Conservation (phyloP, 2,888 invertebrate genomes). For the Callosobruchus maculatus region DNA sequence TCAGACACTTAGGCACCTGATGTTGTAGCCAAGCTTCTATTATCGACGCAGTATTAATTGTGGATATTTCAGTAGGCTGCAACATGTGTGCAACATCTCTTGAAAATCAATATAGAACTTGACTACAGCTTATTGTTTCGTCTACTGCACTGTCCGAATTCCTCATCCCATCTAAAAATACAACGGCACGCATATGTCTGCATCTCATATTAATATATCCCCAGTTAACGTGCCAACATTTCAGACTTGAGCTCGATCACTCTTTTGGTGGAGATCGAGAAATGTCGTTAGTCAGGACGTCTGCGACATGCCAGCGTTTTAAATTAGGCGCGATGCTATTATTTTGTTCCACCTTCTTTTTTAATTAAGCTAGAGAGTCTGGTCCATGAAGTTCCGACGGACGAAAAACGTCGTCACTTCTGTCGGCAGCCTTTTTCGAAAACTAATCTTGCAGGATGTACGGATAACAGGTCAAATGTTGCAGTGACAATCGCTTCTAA, state of each 20-base stretch:
- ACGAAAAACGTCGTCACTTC: not conserved
- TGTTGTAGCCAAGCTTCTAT: too few species aligned
- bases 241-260: slow-evolving; percentile 29
- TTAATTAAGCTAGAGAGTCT: not conserved
- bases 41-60: too few species aligned
- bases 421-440: not conserved
- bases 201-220: slow-evolving; percentile 35
- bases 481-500: not conserved
- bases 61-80: too few species aligned
- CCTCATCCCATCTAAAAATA: not conserved
- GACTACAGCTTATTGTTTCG: not conserved
- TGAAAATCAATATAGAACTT: too few species aligned
- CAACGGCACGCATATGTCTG: not conserved
- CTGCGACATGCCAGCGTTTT: not conserved
- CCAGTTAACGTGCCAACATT: slow-evolving; percentile 39
- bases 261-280: slow-evolving; percentile 18
- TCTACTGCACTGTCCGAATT: not conserved
- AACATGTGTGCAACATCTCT: too few species aligned
- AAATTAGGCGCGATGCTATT: not conserved
- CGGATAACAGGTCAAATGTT: not conserved
- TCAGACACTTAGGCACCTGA: too few species aligned
- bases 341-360: not conserved
- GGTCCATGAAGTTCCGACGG: not conserved
- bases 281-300: not conserved
- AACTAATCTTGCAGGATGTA: not conserved